A percentile compares a stretch with the other conserved stretches of the same genome.
phyloP scores from a whole-genome alignment of 2,113 vertebrate species.

The Hepsetus odoe region DNA sequence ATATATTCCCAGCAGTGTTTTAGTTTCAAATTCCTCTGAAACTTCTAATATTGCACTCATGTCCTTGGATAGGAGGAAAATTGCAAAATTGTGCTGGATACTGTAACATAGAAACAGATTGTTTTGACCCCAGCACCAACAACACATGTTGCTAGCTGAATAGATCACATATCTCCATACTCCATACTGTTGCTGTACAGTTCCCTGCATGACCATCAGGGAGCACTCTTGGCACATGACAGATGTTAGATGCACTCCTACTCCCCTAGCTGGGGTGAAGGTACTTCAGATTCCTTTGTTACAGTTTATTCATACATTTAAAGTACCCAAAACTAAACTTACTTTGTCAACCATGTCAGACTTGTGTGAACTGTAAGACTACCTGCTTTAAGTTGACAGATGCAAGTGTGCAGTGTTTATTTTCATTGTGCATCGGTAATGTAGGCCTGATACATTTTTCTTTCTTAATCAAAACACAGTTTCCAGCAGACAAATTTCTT shows the following conservation, averaged over 20 bases:
- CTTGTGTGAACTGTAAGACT: neutral
- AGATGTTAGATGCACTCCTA: neutral
- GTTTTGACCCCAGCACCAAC: neutral
- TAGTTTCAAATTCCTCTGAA: conserved; percentile 7
- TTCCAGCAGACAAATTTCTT: conserved; percentile 4
- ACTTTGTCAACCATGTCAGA: neutral
- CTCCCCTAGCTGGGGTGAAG: neutral
- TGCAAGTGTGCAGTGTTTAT: conserved; percentile 17
- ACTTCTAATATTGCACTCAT: neutral
- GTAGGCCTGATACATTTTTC: conserved; percentile 19
- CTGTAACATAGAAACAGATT: conserved; percentile 33
- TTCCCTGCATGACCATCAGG: conserved; percentile 42
- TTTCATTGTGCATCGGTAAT: neutral
- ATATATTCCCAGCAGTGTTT: conserved; percentile 12
- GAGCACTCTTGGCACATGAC: conserved; percentile 57
- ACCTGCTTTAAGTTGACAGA: conserved; percentile 11
- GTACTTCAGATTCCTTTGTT: conserved; percentile 31
- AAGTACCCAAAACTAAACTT: neutral
- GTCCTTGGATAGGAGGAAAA: conserved; percentile 27
- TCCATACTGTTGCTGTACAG: conserved; percentile 13
- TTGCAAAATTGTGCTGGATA: conserved; percentile 31
- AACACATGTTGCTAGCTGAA: conserved; percentile 20
- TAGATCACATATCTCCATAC: neutral
- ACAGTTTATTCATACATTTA: conserved; percentile 27
- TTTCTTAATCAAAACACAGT: conserved; percentile 27